phyloP scores from a whole-genome alignment of 1,140 invertebrate species.

The Carposina sasakii region DNA sequence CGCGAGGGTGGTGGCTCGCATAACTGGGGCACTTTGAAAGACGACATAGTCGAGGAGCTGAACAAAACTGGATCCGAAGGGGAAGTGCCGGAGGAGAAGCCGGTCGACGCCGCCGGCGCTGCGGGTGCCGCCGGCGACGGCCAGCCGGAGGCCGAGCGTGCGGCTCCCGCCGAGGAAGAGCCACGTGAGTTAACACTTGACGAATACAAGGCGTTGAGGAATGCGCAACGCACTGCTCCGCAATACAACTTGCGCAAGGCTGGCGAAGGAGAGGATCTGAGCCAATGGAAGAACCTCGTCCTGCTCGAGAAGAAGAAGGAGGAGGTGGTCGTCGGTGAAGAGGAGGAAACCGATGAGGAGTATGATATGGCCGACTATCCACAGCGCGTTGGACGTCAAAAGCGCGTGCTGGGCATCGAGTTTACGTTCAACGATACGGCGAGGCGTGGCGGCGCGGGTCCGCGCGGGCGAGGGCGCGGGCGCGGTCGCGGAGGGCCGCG shows the following conservation, averaged over 20 bases:
- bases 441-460: slow-evolving; percentile 78
- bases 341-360: slow-evolving; percentile 78
- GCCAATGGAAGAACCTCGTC: slow-evolving; percentile 95
- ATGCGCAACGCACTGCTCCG: slow-evolving; percentile 82
- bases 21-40: slow-evolving; percentile 96
- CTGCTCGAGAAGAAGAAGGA: slow-evolving; percentile 87
- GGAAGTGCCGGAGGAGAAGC: slow-evolving; percentile 66
- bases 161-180: slow-evolving; percentile 80
- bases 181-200: slow-evolving; percentile 88
- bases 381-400: slow-evolving; percentile 89
- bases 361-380: slow-evolving; percentile 87
- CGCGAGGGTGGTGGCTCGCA: slow-evolving; percentile 94
- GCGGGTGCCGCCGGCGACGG: slow-evolving; percentile 68
- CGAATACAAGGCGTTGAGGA: slow-evolving; percentile 89
- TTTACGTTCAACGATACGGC: slow-evolving; percentile 90
- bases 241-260: slow-evolving; percentile 93
- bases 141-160: slow-evolving; percentile 49
- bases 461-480: slow-evolving; percentile 75
- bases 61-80: slow-evolving; percentile 73
- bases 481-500: slow-evolving; percentile 52
- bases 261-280: slow-evolving; percentile 91
- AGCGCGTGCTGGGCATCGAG: slow-evolving; percentile 90
- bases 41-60: slow-evolving; percentile 87
- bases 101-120: slow-evolving; percentile 69
- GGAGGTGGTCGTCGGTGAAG: slow-evolving; percentile 79